A percentile compares a stretch with the other conserved stretches of the same genome.
These are phyloP conservation scores for Rhopilema esculentum DNA, from an alignment of 30 jellyfish, hydroid and myxozoan species.

Conservation along the genomic window DNA sequence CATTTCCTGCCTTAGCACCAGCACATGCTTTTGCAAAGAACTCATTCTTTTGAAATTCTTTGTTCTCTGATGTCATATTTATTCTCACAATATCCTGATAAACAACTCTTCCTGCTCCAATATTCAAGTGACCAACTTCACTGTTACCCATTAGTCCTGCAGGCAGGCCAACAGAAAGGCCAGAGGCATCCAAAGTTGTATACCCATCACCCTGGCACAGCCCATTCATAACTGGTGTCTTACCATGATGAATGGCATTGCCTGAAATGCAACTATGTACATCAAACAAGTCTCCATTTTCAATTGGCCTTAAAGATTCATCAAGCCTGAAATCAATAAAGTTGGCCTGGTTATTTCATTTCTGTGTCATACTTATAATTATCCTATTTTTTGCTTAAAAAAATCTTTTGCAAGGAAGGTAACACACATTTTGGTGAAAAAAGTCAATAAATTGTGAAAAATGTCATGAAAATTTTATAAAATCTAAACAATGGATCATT, in stretches of 20 bases:
- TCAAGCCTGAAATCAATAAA: no score
- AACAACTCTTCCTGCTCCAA: constrained; percentile 97
- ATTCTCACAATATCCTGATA: constrained; percentile 93
- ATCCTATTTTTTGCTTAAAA: no score
- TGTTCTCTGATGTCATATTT: constrained; percentile 85
- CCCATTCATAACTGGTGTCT: constrained; percentile 98
- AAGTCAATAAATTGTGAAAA: no score
- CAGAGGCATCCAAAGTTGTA: constrained; percentile 96
- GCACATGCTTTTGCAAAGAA: constrained; percentile 84
- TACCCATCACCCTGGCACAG: constrained; percentile 93
- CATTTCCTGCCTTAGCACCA: constrained; percentile 82
- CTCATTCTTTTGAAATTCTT: constrained; percentile 77
- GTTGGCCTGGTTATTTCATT: no score
- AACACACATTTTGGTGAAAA: no score
- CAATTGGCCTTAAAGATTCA: not conserved
- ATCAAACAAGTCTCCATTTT: not conserved
- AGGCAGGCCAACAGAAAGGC: constrained; percentile 97
- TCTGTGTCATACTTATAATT: no score
- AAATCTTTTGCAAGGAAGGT: no score
- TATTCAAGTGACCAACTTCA: constrained; percentile 99
- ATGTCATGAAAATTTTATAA: no score
- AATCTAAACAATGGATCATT: no score
- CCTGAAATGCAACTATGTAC: constrained; percentile 55
- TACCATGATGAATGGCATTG: constrained; percentile 98
- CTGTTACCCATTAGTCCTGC: constrained; percentile 99